These are phyloP conservation scores for Elephas maximus DNA, from an alignment of 2,113 vertebrate genomes.

Conservation along the genomic window DNA sequence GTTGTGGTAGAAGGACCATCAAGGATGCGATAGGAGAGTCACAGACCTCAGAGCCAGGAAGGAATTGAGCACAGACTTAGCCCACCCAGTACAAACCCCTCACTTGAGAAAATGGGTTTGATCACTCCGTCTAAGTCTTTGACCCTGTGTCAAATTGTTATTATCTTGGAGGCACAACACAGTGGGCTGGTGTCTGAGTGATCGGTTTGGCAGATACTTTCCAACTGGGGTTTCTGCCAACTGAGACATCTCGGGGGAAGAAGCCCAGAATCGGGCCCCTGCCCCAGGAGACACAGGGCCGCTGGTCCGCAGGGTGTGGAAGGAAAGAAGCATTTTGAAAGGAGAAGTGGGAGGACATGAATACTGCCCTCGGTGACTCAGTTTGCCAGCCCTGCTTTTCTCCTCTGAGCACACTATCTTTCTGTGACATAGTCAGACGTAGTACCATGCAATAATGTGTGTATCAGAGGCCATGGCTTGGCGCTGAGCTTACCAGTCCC, in stretches of 20 bases:
- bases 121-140: neutral
- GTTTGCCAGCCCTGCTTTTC: neutral
- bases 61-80: fast-evolving
- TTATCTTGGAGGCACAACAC: neutral
- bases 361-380: too few relatives aligned
- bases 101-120: neutral
- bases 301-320: neutral
- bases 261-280: too few relatives aligned
- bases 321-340: neutral
- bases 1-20: neutral
- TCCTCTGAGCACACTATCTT: neutral
- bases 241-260: too few relatives aligned
- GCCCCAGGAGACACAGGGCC: fast-evolving
- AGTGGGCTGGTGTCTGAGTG: neutral
- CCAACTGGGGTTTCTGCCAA: too few relatives aligned
- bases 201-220: neutral
- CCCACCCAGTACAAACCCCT: neutral
- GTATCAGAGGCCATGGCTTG: fast-evolving
- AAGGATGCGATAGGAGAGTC: fast-evolving
- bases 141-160: neutral
- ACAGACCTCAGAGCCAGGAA: too few relatives aligned
- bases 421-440: neutral
- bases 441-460: fast-evolving
- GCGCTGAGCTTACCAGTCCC: neutral
- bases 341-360: neutral